Conservation (phyloP, 1,140 invertebrate species). For the Diabrotica virgifera region DNA sequence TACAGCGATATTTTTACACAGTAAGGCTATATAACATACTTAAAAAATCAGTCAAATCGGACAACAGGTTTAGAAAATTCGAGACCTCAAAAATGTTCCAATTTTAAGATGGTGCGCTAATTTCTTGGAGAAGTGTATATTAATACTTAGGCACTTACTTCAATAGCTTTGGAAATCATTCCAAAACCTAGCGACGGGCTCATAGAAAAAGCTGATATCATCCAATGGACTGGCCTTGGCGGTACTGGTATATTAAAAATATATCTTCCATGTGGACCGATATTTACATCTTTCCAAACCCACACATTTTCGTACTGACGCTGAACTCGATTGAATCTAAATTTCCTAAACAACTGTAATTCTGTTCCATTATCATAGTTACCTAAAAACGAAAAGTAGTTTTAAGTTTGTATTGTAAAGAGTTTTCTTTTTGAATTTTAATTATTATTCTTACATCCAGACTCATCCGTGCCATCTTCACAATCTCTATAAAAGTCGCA, state of each 20-base stretch:
- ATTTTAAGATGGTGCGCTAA: no score
- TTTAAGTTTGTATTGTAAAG: slow-evolving; percentile 4
- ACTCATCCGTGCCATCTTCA: slow-evolving; percentile 85
- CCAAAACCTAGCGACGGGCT: slow-evolving; percentile 83
- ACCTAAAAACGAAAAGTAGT: slow-evolving; percentile 42
- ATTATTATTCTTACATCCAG: slow-evolving; percentile 62
- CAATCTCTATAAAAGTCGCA: slow-evolving; percentile 80
- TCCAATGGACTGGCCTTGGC: slow-evolving; percentile 81
- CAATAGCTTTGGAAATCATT: slow-evolving; percentile 73
- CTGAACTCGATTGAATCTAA: slow-evolving; percentile 80
- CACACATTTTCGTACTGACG: slow-evolving; percentile 91
- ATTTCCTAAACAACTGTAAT: slow-evolving; percentile 71
- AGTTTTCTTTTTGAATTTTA: not conserved
- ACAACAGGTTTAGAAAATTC: no score
- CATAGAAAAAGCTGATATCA: slow-evolving; percentile 88
- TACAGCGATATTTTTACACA: no score
- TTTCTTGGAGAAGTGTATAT: no score
- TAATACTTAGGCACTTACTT: slow-evolving; percentile 50
- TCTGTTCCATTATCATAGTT: slow-evolving; percentile 60
- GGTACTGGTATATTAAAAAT: slow-evolving; percentile 89
- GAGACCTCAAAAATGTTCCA: no score
- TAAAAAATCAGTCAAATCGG: no score
- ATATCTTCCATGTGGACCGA: slow-evolving; percentile 83
- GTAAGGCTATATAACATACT: no score
- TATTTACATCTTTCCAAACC: slow-evolving; percentile 92